Conservation (phyloP, 2,113 vertebrate genomes). For the Pluvialis apricaria region DNA sequence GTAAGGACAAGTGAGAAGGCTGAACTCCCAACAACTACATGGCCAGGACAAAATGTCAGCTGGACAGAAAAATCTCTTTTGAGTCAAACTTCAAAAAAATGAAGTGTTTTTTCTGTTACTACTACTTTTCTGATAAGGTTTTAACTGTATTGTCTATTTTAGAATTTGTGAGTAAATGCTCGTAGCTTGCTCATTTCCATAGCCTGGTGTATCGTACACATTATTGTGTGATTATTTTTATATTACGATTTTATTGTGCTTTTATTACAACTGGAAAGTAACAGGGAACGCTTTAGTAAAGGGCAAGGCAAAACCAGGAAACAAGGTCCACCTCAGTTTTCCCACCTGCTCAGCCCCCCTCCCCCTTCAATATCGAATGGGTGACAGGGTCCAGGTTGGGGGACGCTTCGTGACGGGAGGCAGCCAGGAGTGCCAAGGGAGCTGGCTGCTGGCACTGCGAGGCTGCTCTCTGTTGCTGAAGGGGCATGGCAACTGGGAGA, state of each 20-base stretch:
- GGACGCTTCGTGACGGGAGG: neutral
- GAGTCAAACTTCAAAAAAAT: neutral
- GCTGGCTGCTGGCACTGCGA: rapidly evolving
- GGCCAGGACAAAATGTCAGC: neutral
- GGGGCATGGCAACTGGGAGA: neutral
- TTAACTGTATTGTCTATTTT: neutral
- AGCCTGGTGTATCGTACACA: neutral
- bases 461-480: rapidly evolving
- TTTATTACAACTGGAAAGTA: neutral
- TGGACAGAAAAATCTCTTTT: neutral
- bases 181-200: neutral
- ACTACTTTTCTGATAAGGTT: neutral
- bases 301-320: neutral
- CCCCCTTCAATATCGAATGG: rapidly evolving
- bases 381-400: too few species aligned
- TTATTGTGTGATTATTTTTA: neutral
- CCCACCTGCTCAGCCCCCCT: neutral
- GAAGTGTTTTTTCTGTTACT: neutral
- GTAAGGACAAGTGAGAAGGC: neutral
- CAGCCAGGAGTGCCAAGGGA: neutral
- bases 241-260: neutral
- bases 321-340: neutral
- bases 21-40: neutral
- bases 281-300: neutral
- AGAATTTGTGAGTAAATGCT: neutral